Conservation (phyloP, 2,888 invertebrate species). For the Girardia tigrina region DNA sequence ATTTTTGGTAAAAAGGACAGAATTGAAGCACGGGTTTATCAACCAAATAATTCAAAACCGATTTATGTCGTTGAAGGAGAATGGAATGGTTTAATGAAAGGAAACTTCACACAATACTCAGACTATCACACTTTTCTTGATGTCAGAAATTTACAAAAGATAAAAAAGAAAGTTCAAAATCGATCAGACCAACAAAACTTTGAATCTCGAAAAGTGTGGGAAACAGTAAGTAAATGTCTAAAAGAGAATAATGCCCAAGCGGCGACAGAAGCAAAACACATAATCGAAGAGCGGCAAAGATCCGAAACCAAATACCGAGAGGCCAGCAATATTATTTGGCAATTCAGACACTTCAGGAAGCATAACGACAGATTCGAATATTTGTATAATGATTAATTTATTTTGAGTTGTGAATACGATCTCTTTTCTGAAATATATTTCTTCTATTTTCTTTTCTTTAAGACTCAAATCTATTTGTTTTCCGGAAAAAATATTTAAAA, state of each 20-base stretch:
- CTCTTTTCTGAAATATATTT: too few relatives aligned
- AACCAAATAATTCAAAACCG: neutral
- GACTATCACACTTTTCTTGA: constrained; percentile 2
- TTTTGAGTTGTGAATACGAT: too few relatives aligned
- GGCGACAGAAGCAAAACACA: neutral
- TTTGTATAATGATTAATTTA: neutral
- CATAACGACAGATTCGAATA: neutral
- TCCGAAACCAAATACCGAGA: neutral
- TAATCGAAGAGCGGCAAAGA: constrained; percentile 3
- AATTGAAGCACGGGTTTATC: neutral
- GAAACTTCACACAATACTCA: neutral
- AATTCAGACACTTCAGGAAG: neutral
- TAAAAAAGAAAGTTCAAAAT: neutral
- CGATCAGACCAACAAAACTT: neutral
- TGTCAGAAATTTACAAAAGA: neutral
- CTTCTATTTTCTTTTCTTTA: too few relatives aligned
- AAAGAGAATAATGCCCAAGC: neutral
- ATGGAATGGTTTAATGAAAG: constrained; percentile 11
- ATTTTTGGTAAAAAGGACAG: neutral
- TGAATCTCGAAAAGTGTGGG: constrained; percentile 3
- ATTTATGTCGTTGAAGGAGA: constrained; percentile 3
- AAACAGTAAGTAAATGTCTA: neutral
- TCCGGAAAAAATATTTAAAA: too few relatives aligned
- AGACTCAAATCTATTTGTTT: too few relatives aligned
- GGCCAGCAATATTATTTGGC: neutral